Evolutionary conservation across 2,888 invertebrate genomes (phyloP).

Genomic region (Villa cingulata): DNA sequence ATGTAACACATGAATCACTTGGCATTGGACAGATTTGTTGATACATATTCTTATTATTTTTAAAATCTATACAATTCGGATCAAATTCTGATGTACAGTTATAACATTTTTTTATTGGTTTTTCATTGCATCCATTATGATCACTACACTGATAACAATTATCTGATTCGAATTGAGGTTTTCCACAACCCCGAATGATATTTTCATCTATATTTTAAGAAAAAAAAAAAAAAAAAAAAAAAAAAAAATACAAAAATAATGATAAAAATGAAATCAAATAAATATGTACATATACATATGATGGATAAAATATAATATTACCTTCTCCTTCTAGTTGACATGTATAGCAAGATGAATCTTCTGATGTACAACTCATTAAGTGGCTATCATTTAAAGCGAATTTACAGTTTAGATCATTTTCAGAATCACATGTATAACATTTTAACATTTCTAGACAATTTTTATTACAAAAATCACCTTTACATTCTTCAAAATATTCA

Average conservation of each 20-base stretch:
- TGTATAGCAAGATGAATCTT: background rate
- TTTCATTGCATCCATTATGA: constrained; percentile 20
- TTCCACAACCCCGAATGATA: background rate
- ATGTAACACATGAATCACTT: background rate
- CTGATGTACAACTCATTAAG: background rate
- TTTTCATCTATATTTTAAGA: background rate
- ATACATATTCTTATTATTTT: background rate
- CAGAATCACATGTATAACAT: background rate
- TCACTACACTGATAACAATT: constrained; percentile 23
- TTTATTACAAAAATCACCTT: background rate
- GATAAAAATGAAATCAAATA: no score
- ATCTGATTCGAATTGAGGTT: background rate
- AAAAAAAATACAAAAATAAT: no score
- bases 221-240: no score
- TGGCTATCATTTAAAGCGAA: background rate
- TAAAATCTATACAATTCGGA: constrained; percentile 25
- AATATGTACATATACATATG: no score
- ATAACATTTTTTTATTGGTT: constrained; percentile 23
- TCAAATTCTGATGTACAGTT: constrained; percentile 20
- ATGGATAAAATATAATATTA: no score
- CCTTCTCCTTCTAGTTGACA: background rate
- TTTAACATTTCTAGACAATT: background rate
- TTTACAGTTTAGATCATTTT: background rate
- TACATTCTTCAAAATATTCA: background rate
- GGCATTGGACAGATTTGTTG: background rate